phyloP scores from a whole-genome alignment of 2,113 vertebrate species.

The Bombycilla garrulus region DNA sequence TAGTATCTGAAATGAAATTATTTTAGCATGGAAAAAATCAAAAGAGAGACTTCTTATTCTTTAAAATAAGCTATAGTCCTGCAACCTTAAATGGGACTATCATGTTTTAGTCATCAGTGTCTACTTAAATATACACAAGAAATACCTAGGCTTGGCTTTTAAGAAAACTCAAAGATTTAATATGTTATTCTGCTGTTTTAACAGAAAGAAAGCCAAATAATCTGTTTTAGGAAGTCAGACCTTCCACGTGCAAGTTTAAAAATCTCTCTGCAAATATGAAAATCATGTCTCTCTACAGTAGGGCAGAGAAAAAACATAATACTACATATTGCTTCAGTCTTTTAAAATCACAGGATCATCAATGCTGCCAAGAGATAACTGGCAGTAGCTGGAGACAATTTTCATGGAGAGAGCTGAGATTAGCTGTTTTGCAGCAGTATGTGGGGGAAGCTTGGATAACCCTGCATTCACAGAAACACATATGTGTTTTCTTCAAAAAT shows the following conservation, averaged over 20 bases:
- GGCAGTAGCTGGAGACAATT: background rate
- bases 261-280: background rate
- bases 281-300: background rate
- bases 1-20: background rate
- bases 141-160: background rate
- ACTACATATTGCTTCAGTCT: background rate
- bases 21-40: background rate
- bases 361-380: background rate
- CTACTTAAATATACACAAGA: background rate
- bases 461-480: background rate
- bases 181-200: background rate
- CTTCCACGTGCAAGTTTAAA: background rate
- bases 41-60: background rate
- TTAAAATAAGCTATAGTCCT: background rate
- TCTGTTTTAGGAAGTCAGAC: background rate
- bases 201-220: background rate
- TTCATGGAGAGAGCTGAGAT: background rate
- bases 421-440: background rate
- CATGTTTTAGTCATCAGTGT: background rate
- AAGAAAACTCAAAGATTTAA: background rate
- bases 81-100: background rate
- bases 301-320: background rate
- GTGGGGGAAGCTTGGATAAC: background rate
- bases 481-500: background rate
- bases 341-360: background rate